These are phyloP conservation scores for Phalacrocorax pelagicus DNA, from an alignment of 2,113 vertebrate species.

Conservation along the genomic window DNA sequence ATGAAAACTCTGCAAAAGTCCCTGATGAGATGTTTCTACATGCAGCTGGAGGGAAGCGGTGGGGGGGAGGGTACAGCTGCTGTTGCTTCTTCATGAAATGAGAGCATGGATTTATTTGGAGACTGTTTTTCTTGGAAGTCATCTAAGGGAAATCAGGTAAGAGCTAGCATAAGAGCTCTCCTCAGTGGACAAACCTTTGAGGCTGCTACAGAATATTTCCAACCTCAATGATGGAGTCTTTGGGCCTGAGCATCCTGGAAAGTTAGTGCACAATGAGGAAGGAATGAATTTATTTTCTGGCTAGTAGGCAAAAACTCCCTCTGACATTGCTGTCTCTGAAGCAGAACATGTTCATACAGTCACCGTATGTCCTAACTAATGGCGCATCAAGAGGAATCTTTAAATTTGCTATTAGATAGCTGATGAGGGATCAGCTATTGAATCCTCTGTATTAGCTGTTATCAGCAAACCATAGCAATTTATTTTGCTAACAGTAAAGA, in stretches of 20 bases:
- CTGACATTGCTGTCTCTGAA: neutral
- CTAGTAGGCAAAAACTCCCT: neutral
- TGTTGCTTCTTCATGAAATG: neutral
- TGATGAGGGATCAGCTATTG: neutral
- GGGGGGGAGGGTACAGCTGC: neutral
- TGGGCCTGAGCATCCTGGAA: neutral
- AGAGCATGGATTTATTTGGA: neutral
- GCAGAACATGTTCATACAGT: neutral
- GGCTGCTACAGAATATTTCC: neutral
- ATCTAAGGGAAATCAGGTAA: neutral
- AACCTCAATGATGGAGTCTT: neutral
- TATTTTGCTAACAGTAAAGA: neutral
- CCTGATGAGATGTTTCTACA: neutral
- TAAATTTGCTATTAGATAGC: neutral
- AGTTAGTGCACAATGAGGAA: neutral
- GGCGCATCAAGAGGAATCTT: neutral
- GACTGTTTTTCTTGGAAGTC: neutral
- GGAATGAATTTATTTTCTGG: neutral
- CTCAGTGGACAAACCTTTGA: neutral
- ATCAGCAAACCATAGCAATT: neutral
- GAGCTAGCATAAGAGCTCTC: neutral
- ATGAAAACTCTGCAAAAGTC: neutral
- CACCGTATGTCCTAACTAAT: neutral
- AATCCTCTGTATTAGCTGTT: neutral
- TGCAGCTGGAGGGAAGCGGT: neutral